Conservation (phyloP, 1,140 invertebrate genomes). For the Drosophila eugracilis region DNA sequence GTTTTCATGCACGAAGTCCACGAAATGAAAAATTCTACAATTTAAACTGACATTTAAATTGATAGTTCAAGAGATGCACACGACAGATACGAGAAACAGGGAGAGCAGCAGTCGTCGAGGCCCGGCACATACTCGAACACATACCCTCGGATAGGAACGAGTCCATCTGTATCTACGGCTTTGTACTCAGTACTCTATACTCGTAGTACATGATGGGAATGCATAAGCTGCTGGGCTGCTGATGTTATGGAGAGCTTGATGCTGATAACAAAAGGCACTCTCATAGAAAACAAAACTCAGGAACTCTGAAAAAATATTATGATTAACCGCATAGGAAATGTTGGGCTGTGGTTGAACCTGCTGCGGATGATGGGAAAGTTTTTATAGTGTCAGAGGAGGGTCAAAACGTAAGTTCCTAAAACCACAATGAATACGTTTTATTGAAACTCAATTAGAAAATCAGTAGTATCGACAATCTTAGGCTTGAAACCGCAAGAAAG, state of each 20-base stretch:
- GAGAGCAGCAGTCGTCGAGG: conserved; percentile 41
- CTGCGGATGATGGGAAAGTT: conserved; percentile 17
- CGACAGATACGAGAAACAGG: conserved; percentile 71
- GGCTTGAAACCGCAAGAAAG: background rate
- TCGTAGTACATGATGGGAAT: conserved; percentile 16
- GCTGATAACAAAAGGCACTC: conserved; percentile 44
- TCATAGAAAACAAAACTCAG: conserved; percentile 23
- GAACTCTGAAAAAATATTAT: conserved; percentile 41
- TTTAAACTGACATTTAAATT: conserved; percentile 85
- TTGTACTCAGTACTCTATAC: conserved; percentile 1
- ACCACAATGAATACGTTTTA: conserved; percentile 23
- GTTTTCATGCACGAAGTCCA: conserved; percentile 83
- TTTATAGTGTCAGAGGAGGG: conserved; percentile 10
- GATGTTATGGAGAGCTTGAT: conserved; percentile 17
- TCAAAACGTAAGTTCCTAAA: background rate
- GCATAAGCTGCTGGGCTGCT: conserved; percentile 20
- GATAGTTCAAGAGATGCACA: conserved; percentile 84
- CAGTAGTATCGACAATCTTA: background rate
- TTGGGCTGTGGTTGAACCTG: conserved; percentile 5
- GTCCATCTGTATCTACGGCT: conserved; percentile 15
- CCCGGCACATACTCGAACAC: conserved; percentile 15
- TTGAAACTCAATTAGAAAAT: conserved; percentile 3
- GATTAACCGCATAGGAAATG: conserved; percentile 31
- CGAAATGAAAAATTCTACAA: conserved; percentile 84
- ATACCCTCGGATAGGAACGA: conserved; percentile 1